A percentile compares a stretch with the other conserved stretches of the same genome.
phyloP scores from a whole-genome alignment of 2,113 vertebrate genomes.

The Nothocercus julius region DNA sequence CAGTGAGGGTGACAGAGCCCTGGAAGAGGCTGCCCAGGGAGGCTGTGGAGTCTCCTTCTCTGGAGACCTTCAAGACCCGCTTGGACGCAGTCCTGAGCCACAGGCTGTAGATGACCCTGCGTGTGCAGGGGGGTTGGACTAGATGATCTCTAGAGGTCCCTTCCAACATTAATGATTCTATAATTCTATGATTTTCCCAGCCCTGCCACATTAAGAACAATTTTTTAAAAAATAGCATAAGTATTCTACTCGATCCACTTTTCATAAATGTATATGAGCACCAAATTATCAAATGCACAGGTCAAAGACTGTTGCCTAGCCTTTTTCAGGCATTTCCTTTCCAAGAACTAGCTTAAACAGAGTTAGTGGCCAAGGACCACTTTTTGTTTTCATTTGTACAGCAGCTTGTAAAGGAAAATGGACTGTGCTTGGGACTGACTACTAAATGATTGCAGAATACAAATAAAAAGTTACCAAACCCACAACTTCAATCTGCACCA shows the following conservation, averaged over 20 bases:
- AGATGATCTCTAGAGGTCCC: too few relatives aligned
- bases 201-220: not conserved
- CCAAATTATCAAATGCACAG: not conserved
- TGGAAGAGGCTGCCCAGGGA: too few relatives aligned
- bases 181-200: not conserved
- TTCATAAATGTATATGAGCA: slow-evolving; percentile 20
- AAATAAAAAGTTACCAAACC: slow-evolving; percentile 11
- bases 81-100: too few relatives aligned
- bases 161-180: too few relatives aligned
- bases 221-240: slow-evolving; percentile 30
- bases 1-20: too few relatives aligned
- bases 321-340: slow-evolving; percentile 15
- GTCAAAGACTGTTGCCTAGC: not conserved
- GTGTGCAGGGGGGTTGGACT: too few relatives aligned
- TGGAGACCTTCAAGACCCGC: too few relatives aligned
- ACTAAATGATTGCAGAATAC: not conserved
- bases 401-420: slow-evolving; percentile 1
- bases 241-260: slow-evolving; percentile 16
- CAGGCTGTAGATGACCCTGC: too few relatives aligned
- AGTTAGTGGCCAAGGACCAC: not conserved
- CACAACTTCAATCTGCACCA: not conserved
- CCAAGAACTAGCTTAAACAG: not conserved
- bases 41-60: too few relatives aligned
- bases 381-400: not conserved
- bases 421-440: not conserved